Base-by-base conservation (phyloP, 2,888 invertebrate species). In the Platerodrilus igneus region DNA sequence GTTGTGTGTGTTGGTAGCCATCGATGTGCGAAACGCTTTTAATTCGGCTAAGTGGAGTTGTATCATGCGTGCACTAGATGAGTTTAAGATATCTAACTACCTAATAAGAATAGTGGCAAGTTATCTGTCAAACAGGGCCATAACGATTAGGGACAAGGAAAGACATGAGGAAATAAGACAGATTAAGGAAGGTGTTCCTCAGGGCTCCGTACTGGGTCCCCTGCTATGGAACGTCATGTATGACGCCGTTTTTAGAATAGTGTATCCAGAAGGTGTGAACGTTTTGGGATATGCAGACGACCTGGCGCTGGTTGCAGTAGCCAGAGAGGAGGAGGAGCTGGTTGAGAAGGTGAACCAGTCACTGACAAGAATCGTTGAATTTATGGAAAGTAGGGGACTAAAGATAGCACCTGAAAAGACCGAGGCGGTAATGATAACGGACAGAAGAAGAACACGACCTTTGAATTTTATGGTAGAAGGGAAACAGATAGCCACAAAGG, bases 191-290 rank as follows among this genome's bases (percentile, higher is more conserved):
- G 30, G 20, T 2, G 30, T 30, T 4, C 30, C 19, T 1, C 20
- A 30, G 13, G 20, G 30, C 1, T 30, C 30, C 2, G 30, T 30
- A 8, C 30, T 30, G 1, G 30, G 30, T 20, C 30, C 30, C 4
- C n/a, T 10, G 11, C 20, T 30, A 11, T 30, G 30, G 30, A 30
- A 30, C 30, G 6, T 30, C 8, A 8, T 16, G n/a, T 18, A 19
- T 10, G 29, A 29, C 18, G 18, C 8, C 5, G 3, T 29, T 2
- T 11, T 29, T 1, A 3, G 13, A 18, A 1, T 19, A 8, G 5
- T 3, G 11, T 5, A 10, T 2, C 19, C 19, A 15, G n/a, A 28
- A 17, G 30, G 30, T 2, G 18, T 18, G 3, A 3, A n/a, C 2
- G 3, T 17, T 2, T 2, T 20, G 2, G 30, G 19, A 1, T 20